phyloP scores from a whole-genome alignment of 1,140 invertebrate species.

The Chionoecetes opilio region DNA sequence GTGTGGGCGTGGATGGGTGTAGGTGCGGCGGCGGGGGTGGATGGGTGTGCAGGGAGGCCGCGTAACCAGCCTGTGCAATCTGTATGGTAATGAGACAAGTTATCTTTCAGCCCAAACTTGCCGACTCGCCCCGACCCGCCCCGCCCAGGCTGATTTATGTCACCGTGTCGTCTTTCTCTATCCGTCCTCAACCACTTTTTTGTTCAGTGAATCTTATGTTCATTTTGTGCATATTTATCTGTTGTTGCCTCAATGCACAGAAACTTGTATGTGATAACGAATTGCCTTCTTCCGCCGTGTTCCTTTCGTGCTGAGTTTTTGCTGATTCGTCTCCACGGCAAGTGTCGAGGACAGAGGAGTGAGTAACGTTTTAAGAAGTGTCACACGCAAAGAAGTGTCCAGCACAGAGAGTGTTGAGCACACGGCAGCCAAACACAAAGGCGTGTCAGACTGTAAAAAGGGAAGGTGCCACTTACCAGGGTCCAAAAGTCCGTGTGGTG shows the following conservation, averaged over 20 bases:
- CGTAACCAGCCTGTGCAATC: constrained; percentile 49
- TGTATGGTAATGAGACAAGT: constrained; percentile 70
- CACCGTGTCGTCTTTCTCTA: not conserved
- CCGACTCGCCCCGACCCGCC: constrained; percentile 1
- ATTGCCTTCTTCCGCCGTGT: too few species aligned
- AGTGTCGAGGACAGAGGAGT: not conserved
- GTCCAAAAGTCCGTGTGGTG: too few species aligned
- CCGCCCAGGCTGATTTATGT: constrained; percentile 12
- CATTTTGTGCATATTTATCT: not conserved
- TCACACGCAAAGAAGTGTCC: too few species aligned
- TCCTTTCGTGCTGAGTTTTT: not conserved
- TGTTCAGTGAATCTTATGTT: not conserved
- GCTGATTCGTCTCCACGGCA: not conserved
- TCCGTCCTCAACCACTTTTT: not conserved
- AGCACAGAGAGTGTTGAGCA: too few species aligned
- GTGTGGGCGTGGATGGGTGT: not conserved
- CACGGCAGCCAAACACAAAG: too few species aligned
- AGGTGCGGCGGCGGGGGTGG: not conserved
- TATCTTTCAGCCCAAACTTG: constrained; percentile 53
- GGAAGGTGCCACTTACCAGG: too few species aligned
- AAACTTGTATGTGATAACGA: too few species aligned
- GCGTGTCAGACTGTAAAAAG: too few species aligned
- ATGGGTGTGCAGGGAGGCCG: not conserved
- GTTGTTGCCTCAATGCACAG: not conserved
- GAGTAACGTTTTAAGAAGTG: too few species aligned